A percentile compares a stretch with the other conserved stretches of the same genome.
Conservation (phyloP, 92 coral and sea anemone genomes). For the Hydrozoanthus gracilis region DNA sequence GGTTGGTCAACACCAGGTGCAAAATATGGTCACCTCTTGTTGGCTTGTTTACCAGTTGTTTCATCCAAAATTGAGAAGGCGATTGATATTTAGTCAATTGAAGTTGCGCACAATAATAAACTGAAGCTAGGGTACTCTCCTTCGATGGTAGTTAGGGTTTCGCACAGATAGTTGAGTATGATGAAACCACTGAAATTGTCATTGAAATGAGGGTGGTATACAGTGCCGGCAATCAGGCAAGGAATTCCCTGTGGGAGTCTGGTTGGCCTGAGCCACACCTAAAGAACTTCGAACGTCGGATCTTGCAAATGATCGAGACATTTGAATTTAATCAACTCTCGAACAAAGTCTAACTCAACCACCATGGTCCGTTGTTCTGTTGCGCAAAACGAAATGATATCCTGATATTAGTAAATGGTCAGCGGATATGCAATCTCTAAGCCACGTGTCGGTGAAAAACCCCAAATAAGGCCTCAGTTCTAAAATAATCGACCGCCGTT, state of each 20-base stretch:
- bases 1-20: slow-evolving; percentile 58
- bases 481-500: not conserved
- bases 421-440: slow-evolving; percentile 53
- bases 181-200: slow-evolving; percentile 7
- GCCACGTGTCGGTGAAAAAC: slow-evolving; percentile 46
- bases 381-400: slow-evolving; percentile 49
- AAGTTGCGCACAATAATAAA: slow-evolving; percentile 34
- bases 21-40: slow-evolving; percentile 56
- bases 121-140: slow-evolving; percentile 48
- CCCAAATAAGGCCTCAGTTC: too few species aligned
- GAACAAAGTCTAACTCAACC: slow-evolving; percentile 64
- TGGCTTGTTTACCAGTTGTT: slow-evolving; percentile 26
- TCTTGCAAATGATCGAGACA: slow-evolving; percentile 31
- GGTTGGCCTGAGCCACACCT: too few species aligned
- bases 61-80: slow-evolving; percentile 43
- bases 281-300: too few species aligned
- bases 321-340: slow-evolving; percentile 41
- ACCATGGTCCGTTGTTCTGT: slow-evolving; percentile 49
- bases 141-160: slow-evolving; percentile 29
- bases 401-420: slow-evolving; percentile 54
- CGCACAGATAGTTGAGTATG: slow-evolving; percentile 24
- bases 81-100: slow-evolving; percentile 34
- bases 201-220: too few species aligned
- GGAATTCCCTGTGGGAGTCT: slow-evolving; percentile 54
- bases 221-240: too few species aligned